Evolutionary conservation across 2,797 vertebrate species (phyloP).

Genomic region (Heterohyrax brucei): DNA sequence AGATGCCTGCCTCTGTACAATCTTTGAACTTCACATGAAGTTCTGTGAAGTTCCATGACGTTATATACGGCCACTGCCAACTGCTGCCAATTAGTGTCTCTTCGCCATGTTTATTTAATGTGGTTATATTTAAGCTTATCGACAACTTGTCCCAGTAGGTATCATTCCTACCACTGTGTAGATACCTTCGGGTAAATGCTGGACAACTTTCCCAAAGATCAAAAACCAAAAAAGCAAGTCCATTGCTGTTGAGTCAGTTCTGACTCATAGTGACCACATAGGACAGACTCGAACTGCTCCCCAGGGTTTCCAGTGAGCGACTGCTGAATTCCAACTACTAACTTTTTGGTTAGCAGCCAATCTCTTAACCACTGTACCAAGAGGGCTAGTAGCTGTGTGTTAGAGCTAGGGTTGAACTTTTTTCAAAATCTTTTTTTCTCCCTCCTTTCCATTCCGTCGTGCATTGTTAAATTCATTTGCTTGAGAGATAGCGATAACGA

Average conservation of each 20-base stretch:
- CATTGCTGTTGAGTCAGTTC: too few species aligned
- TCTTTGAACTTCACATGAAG: not conserved
- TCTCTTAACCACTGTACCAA: too few species aligned
- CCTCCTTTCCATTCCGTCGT: not conserved
- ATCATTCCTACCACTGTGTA: not conserved
- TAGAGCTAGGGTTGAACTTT: not conserved
- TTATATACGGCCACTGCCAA: not conserved
- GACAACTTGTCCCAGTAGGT: not conserved
- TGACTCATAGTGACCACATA: too few species aligned
- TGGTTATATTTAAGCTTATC: not conserved
- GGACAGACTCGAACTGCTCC: too few species aligned
- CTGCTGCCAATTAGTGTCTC: not conserved
- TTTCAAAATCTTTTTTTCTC: not conserved
- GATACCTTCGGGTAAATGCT: not conserved
- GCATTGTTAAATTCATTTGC: not conserved
- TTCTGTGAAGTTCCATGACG: not conserved
- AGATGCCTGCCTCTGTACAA: not conserved
- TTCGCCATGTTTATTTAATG: not conserved
- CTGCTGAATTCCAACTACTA: too few species aligned
- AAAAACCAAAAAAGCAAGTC: too few species aligned
- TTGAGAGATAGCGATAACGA: conserved; percentile 13
- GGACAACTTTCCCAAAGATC: not conserved
- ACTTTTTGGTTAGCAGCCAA: too few species aligned
- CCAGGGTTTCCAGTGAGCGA: too few species aligned
- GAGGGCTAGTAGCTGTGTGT: not conserved